These are phyloP conservation scores for Antitype chi DNA, from an alignment of 2,888 invertebrate species.

Conservation along the genomic window DNA sequence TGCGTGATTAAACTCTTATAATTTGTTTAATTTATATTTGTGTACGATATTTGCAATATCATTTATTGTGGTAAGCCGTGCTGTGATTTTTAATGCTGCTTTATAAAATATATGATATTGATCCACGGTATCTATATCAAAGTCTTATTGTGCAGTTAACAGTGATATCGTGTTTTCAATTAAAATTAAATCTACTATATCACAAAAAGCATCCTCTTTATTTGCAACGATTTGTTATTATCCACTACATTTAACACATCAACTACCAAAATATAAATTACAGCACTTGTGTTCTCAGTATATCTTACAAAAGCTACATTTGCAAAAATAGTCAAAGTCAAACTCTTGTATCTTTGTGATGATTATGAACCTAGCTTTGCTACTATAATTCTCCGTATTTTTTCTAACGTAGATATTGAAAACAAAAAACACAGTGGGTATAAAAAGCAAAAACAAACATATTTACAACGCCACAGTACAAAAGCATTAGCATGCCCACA, in stretches of 20 bases:
- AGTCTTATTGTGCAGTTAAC: slow-evolving; percentile 49
- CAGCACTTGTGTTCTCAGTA: slow-evolving; percentile 78
- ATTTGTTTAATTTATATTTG: slow-evolving; percentile 42
- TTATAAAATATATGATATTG: slow-evolving; percentile 30
- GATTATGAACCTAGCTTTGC: slow-evolving; percentile 84
- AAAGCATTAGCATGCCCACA: slow-evolving; percentile 88
- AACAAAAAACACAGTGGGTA: slow-evolving; percentile 83
- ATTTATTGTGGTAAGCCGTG: slow-evolving; percentile 63
- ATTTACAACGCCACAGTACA: slow-evolving; percentile 88
- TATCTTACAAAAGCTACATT: slow-evolving; percentile 76
- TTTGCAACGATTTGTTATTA: slow-evolving; percentile 67
- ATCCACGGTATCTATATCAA: slow-evolving; percentile 52
- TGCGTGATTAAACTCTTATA: slow-evolving; percentile 74
- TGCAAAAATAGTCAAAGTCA: slow-evolving; percentile 89
- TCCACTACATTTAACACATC: slow-evolving; percentile 78
- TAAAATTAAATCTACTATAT: slow-evolving; percentile 63
- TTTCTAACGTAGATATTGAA: slow-evolving; percentile 75
- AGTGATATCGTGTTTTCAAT: slow-evolving; percentile 43
- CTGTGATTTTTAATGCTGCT: slow-evolving; percentile 50
- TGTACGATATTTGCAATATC: slow-evolving; percentile 47
- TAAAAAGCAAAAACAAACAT: slow-evolving; percentile 83
- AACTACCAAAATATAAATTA: slow-evolving; percentile 71
- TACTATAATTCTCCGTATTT: slow-evolving; percentile 78
- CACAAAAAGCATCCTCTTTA: slow-evolving; percentile 75
- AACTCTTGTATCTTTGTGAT: slow-evolving; percentile 88